These are phyloP conservation scores for Eulithis prunata DNA, from an alignment of 2,888 invertebrate genomes.

Conservation along the genomic window DNA sequence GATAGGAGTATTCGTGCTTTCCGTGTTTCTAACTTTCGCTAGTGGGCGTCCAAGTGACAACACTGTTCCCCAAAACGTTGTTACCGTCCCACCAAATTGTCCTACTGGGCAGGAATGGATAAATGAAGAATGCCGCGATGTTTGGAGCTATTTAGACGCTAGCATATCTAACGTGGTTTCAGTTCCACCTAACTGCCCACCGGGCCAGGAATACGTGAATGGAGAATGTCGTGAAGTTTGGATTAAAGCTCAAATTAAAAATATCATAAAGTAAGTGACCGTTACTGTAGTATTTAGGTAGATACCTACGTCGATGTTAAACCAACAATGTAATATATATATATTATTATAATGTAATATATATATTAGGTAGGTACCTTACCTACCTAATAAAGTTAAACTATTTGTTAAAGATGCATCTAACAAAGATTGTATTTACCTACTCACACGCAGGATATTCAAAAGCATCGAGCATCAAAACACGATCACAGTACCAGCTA, in stretches of 20 bases:
- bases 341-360: too few relatives aligned
- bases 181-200: slow-evolving; percentile 32
- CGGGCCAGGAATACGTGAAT: slow-evolving; percentile 28
- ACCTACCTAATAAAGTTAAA: too few relatives aligned
- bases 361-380: too few relatives aligned
- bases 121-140: slow-evolving; percentile 30
- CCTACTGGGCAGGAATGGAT: slow-evolving; percentile 31
- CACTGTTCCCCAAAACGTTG: slow-evolving; percentile 20
- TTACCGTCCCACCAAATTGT: slow-evolving; percentile 33
- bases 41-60: slow-evolving; percentile 25
- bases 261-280: slow-evolving; percentile 16
- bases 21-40: slow-evolving; percentile 12
- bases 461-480: slow-evolving; percentile 3
- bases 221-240: slow-evolving; percentile 32
- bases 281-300: background rate
- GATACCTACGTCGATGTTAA: too few relatives aligned
- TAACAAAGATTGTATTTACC: too few relatives aligned
- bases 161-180: slow-evolving; percentile 21
- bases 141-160: slow-evolving; percentile 13
- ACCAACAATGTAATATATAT: too few relatives aligned
- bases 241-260: slow-evolving; percentile 8
- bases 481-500: slow-evolving; percentile 24
- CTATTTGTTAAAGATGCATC: too few relatives aligned
- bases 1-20: slow-evolving; percentile 19
- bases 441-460: background rate